Evolutionary conservation across 2,113 vertebrate species (phyloP).

Genomic region (Halcyon malimbica): DNA sequence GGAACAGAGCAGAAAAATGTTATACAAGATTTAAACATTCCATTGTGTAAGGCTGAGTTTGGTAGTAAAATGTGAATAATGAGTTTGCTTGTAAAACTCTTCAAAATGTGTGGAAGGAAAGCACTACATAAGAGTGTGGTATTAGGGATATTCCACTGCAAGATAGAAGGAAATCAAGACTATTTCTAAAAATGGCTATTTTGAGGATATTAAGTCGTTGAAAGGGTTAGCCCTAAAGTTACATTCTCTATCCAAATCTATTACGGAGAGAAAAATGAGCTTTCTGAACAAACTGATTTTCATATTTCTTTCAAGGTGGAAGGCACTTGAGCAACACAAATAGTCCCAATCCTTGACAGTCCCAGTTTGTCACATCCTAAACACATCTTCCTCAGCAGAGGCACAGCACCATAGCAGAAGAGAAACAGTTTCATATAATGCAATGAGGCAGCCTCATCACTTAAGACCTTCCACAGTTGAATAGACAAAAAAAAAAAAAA

Average conservation of each 20-base stretch:
- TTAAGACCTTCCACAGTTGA: neutral
- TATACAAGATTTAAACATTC: neutral
- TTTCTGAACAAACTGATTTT: neutral
- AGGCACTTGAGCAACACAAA: neutral
- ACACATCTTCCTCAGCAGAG: neutral
- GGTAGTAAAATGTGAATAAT: neutral
- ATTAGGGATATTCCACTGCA: neutral
- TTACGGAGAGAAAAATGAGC: neutral
- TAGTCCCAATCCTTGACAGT: neutral
- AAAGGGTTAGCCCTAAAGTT: neutral
- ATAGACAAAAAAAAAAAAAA: neutral
- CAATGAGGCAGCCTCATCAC: neutral
- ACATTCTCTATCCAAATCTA: neutral
- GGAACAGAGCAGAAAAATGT: neutral
- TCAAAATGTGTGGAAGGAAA: neutral
- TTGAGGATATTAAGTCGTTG: neutral
- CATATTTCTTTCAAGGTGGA: neutral
- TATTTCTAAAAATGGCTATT: neutral
- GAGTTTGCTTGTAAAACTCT: neutral
- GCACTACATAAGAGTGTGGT: neutral
- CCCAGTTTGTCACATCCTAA: neutral
- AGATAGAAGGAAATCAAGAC: neutral
- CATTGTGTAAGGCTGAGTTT: neutral
- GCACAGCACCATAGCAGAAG: neutral
- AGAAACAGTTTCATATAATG: neutral